Conservation (phyloP, 2,797 vertebrate species). For the Podarcis siculus region DNA sequence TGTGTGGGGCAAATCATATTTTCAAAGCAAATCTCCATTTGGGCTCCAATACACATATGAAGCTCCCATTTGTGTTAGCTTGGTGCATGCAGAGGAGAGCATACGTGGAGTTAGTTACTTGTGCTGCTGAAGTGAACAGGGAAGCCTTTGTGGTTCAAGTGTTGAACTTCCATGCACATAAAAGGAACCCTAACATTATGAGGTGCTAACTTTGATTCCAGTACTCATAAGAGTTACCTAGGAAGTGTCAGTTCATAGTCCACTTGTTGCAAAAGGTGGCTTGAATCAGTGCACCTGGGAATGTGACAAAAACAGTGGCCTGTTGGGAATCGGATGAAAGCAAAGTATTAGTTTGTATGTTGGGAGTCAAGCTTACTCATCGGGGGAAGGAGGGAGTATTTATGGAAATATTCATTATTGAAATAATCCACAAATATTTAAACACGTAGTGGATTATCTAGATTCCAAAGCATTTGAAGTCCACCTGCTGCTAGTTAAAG, state of each 20-base stretch:
- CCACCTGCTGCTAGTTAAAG: slow-evolving; percentile 59
- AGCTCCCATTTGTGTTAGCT: neutral
- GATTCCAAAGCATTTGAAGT: slow-evolving; percentile 62
- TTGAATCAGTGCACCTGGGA: neutral
- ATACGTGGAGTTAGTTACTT: no score
- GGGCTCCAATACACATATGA: neutral
- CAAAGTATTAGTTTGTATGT: neutral
- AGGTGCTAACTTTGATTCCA: neutral
- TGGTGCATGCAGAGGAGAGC: neutral
- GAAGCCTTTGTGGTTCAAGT: neutral
- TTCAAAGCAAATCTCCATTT: neutral
- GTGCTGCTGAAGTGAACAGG: neutral
- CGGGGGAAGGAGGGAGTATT: neutral
- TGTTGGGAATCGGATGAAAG: neutral
- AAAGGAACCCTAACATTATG: neutral
- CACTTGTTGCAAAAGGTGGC: neutral
- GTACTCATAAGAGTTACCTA: neutral
- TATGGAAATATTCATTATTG: slow-evolving; percentile 52
- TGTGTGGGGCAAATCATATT: neutral
- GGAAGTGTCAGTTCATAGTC: neutral
- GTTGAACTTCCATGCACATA: neutral
- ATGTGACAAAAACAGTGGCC: neutral
- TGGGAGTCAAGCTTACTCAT: neutral
- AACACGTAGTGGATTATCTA: slow-evolving; percentile 64
- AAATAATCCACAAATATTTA: slow-evolving; percentile 61